Evolutionary conservation across 2,113 vertebrate species (phyloP).

Genomic region (Ciconia stormi): DNA sequence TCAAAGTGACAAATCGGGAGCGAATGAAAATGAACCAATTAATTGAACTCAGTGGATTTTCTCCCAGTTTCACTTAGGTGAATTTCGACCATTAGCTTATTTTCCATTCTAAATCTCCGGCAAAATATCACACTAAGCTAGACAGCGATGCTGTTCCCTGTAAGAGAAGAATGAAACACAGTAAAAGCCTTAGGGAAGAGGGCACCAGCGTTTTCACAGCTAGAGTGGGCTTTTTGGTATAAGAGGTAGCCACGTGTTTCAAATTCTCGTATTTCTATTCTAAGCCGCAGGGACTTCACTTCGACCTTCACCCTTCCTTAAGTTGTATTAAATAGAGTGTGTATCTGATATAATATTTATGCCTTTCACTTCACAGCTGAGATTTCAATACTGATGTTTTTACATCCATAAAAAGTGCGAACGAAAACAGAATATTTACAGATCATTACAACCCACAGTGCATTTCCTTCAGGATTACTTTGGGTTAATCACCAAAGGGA

Average conservation of each 20-base stretch:
- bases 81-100: not conserved
- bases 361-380: not conserved
- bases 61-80: not conserved
- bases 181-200: not conserved
- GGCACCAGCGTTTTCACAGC: not conserved
- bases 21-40: not conserved
- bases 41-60: not conserved
- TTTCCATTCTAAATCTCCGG: not conserved
- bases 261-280: not conserved
- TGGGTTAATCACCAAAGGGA: not conserved
- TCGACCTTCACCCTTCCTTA: not conserved
- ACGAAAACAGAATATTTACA: not conserved
- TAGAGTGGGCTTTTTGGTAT: not conserved
- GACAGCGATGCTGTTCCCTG: not conserved
- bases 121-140: not conserved
- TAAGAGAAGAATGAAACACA: not conserved
- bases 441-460: not conserved
- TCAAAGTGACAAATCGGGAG: not conserved
- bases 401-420: not conserved
- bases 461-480: not conserved
- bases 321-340: not conserved
- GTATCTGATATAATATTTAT: not conserved
- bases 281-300: not conserved
- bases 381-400: not conserved
- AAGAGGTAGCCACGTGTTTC: not conserved